Evolutionary conservation across 2,888 invertebrate genomes (phyloP).

Genomic region (Psococerastis gibbosa): DNA sequence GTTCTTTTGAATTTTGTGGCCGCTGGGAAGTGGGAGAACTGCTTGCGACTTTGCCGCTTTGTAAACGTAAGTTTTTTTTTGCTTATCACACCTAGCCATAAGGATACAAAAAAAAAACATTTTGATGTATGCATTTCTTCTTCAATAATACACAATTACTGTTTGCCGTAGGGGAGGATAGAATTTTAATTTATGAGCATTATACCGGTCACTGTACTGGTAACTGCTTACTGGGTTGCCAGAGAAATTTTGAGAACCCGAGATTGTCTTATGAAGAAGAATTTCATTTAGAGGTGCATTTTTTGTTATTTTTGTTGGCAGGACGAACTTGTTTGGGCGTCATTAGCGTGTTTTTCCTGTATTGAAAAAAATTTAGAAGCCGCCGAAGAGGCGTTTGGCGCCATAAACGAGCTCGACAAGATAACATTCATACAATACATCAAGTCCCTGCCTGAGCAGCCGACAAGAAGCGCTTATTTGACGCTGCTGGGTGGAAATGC

Average conservation of each 20-base stretch:
- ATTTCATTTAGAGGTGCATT: slow-evolving; percentile 19
- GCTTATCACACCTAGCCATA: too few relatives aligned
- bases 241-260: too few relatives aligned
- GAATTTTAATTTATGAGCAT: too few relatives aligned
- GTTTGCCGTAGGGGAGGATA: too few relatives aligned
- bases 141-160: neutral
- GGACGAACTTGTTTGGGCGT: slow-evolving; percentile 60
- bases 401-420: slow-evolving; percentile 71
- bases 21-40: slow-evolving; percentile 65
- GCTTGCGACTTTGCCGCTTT: slow-evolving; percentile 56
- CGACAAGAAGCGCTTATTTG: slow-evolving; percentile 44
- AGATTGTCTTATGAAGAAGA: slow-evolving; percentile 7
- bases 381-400: slow-evolving; percentile 89
- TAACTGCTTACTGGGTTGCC: too few relatives aligned
- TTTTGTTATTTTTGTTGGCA: slow-evolving; percentile 14
- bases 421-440: slow-evolving; percentile 68
- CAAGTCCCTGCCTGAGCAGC: slow-evolving; percentile 37
- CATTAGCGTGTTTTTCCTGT: slow-evolving; percentile 78
- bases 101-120: too few relatives aligned
- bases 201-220: too few relatives aligned
- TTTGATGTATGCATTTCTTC: slow-evolving; percentile 5
- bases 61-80: slow-evolving; percentile 33
- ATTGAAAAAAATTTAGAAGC: slow-evolving; percentile 68
- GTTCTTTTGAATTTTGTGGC: slow-evolving; percentile 48
- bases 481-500: slow-evolving; percentile 45